Conservation (phyloP, 2,797 vertebrate genomes). For the Onychomys leucogaster region DNA sequence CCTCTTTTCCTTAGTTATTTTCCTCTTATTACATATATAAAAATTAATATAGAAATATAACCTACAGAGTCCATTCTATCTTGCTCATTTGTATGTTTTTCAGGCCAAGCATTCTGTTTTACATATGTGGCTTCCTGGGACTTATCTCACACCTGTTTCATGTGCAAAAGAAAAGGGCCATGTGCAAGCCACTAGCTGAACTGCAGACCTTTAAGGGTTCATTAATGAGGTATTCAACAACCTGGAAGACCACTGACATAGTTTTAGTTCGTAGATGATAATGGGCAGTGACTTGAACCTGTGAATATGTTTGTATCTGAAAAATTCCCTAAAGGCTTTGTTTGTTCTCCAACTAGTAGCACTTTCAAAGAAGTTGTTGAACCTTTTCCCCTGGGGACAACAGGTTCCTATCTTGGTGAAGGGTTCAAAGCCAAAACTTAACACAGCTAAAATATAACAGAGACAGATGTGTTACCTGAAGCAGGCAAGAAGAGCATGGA, state of each 20-base stretch:
- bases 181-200: neutral
- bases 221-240: neutral
- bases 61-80: neutral
- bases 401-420: neutral
- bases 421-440: neutral
- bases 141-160: neutral
- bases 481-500: neutral
- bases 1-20: neutral
- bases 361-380: neutral
- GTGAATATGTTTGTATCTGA: neutral
- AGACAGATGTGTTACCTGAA: neutral
- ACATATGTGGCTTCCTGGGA: neutral
- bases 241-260: rapidly evolving
- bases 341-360: neutral
- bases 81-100: neutral
- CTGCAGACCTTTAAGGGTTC: rapidly evolving
- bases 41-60: neutral
- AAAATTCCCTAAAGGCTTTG: neutral
- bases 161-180: neutral
- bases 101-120: neutral
- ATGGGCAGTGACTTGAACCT: neutral
- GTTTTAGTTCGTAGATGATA: neutral
- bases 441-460: neutral
- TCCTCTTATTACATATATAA: neutral
- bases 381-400: neutral